phyloP scores from a whole-genome alignment of 2,888 invertebrate genomes.

The Ichneumon xanthorius region DNA sequence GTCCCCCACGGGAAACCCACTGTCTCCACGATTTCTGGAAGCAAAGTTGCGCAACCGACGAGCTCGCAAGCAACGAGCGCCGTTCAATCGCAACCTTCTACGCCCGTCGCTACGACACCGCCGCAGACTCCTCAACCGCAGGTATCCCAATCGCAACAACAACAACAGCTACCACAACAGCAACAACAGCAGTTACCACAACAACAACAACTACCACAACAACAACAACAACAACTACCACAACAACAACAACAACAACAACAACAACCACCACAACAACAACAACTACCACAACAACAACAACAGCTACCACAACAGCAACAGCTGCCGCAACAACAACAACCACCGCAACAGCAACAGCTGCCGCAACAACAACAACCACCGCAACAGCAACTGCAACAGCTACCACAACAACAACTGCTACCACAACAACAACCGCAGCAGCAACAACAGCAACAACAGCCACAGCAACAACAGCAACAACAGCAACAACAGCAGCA shows the following conservation, averaged over 20 bases:
- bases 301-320: slow-evolving; percentile 57
- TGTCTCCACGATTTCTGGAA: slow-evolving; percentile 70
- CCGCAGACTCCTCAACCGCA: slow-evolving; percentile 78
- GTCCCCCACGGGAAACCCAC: slow-evolving; percentile 73
- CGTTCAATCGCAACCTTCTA: slow-evolving; percentile 69
- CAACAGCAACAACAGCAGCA: slow-evolving; percentile 73
- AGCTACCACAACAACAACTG: slow-evolving; percentile 82
- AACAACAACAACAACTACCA: slow-evolving; percentile 68
- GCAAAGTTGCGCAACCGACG: slow-evolving; percentile 55
- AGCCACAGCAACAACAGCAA: slow-evolving; percentile 78
- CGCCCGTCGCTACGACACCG: slow-evolving; percentile 68
- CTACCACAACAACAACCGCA: slow-evolving; percentile 60
- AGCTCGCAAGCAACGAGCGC: slow-evolving; percentile 69
- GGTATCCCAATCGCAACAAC: slow-evolving; percentile 75
- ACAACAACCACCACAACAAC: slow-evolving; percentile 80
- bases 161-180: slow-evolving; percentile 68
- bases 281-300: slow-evolving; percentile 74
- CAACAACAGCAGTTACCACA: slow-evolving; percentile 70
- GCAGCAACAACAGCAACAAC: slow-evolving; percentile 78
- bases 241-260: slow-evolving; percentile 79
- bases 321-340: slow-evolving; percentile 68
- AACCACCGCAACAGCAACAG: slow-evolving; percentile 74
- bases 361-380: slow-evolving; percentile 78
- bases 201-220: slow-evolving; percentile 66
- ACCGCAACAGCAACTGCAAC: slow-evolving; percentile 81